Conservation (phyloP, 2,888 invertebrate species). For the Apodemia zela region DNA sequence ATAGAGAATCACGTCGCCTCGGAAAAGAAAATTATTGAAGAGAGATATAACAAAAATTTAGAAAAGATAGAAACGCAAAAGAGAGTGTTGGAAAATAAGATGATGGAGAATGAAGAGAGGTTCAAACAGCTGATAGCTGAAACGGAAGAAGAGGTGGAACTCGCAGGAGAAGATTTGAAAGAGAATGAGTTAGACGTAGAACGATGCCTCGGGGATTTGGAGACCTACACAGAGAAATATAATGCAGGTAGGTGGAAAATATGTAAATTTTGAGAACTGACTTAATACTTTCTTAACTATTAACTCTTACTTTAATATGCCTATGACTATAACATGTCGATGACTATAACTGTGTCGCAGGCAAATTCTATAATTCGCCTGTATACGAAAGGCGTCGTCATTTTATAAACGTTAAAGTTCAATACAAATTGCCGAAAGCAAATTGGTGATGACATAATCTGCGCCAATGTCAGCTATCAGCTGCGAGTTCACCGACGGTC, state of each 20-base stretch:
- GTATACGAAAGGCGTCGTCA: no score
- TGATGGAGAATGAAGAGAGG: conserved; percentile 39
- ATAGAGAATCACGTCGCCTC: conserved; percentile 46
- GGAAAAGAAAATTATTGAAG: conserved; percentile 41
- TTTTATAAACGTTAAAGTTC: no score
- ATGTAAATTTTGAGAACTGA: no score
- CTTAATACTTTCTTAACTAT: no score
- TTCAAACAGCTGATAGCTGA: conserved; percentile 28
- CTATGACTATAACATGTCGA: no score
- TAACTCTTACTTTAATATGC: no score
- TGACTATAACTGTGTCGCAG: no score
- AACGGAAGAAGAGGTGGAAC: conserved; percentile 36
- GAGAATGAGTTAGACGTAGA: conserved; percentile 44
- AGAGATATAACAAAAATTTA: conserved; percentile 42
- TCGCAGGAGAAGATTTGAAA: conserved; percentile 44
- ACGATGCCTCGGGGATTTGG: conserved; percentile 42
- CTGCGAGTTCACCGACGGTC: no score
- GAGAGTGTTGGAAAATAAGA: conserved; percentile 39
- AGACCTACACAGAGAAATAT: conserved; percentile 54
- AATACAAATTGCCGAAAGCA: no score
- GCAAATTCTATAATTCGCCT: no score
- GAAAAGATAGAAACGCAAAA: conserved; percentile 44
- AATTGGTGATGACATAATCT: no score
- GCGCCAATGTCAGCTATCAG: no score
- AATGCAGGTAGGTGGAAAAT: conserved; percentile 49